Evolutionary conservation across 1,140 invertebrate genomes (phyloP), one percentile per base, ranked within the genome.

Genomic region (Dendrolimus kikuchii): DNA sequence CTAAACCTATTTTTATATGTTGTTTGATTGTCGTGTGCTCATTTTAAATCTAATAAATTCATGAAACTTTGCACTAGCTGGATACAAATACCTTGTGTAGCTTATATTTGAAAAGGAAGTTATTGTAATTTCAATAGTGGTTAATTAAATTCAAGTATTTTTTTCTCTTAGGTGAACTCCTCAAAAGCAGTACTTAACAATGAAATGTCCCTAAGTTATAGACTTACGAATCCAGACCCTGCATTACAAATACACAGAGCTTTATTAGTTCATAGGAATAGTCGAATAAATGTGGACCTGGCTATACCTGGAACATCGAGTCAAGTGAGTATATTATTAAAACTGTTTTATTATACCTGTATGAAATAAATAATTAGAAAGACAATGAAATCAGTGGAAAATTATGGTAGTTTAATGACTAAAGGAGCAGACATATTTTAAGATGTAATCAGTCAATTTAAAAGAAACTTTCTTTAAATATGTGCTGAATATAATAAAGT

Each of bases 121-220:
- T 23, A 23, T 23, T 23, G 23, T 23, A 23, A 23, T 23, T 2
- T 0, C 43, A 45, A 8, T 10, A 45, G 45, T 46, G 23, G 6
- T 9, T 46, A n/a, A 46, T 46, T 54, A 37, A 51, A 9, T 23
- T 45, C 36, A 9, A 38, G 23, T 55, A 41, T 46, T 8, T 45
- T 47, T 46, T 72, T 43, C 38, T 23, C 23, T 23, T 23, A 90
- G 90, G 89, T 94, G 40, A 95, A 94, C 72, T 94, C 93, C n/a
- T 95, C 93, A 51, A 92, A 94, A 62, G 93, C 93, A 0, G 92
- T 94, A 5, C 69, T 95, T 36, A 94, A 93, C 77, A 92, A 92
- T 63, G 91, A 93, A 60, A 80, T 88, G 78, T 81, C 85, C 0
- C 53, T 86, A 23, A 84, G 77, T 50, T 88, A 87, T 58, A 74